Evolutionary conservation across 2,888 invertebrate genomes (phyloP).

Genomic region (Petrolisthes cinctipes): DNA sequence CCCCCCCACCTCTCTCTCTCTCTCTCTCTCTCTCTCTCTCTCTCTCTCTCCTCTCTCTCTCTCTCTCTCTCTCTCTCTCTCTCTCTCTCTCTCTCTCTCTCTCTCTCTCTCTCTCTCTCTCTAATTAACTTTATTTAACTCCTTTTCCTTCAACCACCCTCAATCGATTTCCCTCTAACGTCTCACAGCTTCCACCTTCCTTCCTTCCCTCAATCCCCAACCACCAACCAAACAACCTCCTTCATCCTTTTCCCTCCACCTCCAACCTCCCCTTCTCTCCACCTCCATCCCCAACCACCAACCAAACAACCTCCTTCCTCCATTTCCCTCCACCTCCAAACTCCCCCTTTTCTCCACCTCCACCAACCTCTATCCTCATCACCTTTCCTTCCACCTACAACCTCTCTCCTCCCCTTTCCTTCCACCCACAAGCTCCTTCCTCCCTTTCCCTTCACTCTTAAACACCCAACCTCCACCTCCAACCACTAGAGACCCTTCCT

Average conservation of each 20-base stretch:
- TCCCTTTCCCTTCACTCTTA: not conserved
- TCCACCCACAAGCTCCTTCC: not conserved
- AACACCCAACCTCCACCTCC: not conserved
- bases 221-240: not conserved
- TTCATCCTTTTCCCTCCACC: not conserved
- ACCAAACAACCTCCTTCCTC: not conserved
- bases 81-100: conserved; percentile 1
- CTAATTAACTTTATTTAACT: not conserved
- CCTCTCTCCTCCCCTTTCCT: not conserved
- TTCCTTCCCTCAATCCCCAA: not conserved
- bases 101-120: not conserved
- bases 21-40: not conserved
- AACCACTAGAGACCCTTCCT: too few species aligned
- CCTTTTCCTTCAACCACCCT: not conserved
- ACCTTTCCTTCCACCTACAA: not conserved
- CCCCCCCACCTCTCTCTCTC: not conserved
- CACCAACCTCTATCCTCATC: not conserved
- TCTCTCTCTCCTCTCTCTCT: not conserved
- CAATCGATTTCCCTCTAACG: not conserved
- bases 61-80: not conserved
- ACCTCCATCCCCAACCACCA: not conserved
- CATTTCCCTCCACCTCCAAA: not conserved
- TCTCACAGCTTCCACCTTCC: not conserved
- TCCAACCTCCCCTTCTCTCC: not conserved
- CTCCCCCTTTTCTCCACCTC: not conserved